Evolutionary conservation across 2,888 invertebrate genomes (phyloP), one percentile per base, ranked within the genome.

Genomic region (Nephrotoma flavescens): DNA sequence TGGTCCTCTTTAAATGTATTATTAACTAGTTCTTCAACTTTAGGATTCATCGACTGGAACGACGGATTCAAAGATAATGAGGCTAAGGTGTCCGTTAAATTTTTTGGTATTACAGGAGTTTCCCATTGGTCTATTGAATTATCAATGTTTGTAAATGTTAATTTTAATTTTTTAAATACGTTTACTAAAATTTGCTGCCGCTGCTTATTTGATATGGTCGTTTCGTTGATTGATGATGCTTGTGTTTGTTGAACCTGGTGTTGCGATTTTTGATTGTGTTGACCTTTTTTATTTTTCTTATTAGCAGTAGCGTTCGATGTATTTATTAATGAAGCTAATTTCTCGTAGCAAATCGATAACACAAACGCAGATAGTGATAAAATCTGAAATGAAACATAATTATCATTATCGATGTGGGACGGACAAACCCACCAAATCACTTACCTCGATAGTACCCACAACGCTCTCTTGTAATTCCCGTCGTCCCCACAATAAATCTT

Each of bases 381-480:
- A 87, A 92, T 91, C 92, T 92, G 86, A 41, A 88, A 87, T 86
- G 19, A 42, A 84, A 84, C n/a, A 47, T 2, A 47, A 11, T 3
- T 12, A 84, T 6, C 84, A 12, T 84, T 83, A 85, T 41, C 31
- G 31, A 31, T 31, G 31, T 31, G 31, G 31, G 31, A 31, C 31
- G 31, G 2, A 3, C 2, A 31, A 31, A 31, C 31, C 31, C 31
- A 45, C 31, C 31, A 45, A 57, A 87, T 45, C 31, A 89, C 91
- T 89, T 86, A 95, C 95, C 93, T 95, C 95, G 87, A 94, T 91
- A 89, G 93, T 93, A 89, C 94, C 94, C 19, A 94, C 93, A 47
- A 94, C 91, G 45, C 91, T 91, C 89, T 94, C 94, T 88, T 94
- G 92, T 4, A 92, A 90, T 44, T 92, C 92, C 12, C 94, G 90